These are phyloP conservation scores for Tadarida brasiliensis DNA, from an alignment of 2,797 vertebrate species.

Conservation along the genomic window DNA sequence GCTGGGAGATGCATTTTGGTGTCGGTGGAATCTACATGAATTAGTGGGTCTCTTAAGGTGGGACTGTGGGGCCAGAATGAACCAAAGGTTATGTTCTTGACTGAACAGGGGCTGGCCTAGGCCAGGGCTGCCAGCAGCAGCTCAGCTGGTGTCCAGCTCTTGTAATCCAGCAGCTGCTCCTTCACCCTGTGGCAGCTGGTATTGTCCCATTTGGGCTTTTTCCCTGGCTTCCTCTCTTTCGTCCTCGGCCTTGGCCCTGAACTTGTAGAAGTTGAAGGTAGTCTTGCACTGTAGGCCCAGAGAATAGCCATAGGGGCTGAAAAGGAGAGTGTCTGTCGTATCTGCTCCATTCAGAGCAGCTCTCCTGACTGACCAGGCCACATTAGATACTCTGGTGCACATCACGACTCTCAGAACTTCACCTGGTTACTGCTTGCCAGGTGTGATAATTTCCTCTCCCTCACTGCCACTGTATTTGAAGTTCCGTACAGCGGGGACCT, in stretches of 20 bases:
- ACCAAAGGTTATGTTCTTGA: background rate
- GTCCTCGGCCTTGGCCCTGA: background rate
- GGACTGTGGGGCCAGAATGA: background rate
- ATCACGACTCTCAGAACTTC: background rate
- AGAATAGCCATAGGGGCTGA: background rate
- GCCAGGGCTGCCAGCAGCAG: background rate
- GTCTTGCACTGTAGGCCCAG: background rate
- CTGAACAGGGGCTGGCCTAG: background rate
- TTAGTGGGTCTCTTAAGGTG: background rate
- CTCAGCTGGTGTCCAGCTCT: background rate
- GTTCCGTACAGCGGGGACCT: background rate
- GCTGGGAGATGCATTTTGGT: background rate
- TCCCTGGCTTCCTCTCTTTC: background rate
- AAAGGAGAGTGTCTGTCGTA: background rate
- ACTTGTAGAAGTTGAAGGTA: background rate
- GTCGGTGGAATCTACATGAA: conserved; percentile 20
- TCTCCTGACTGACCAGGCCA: background rate
- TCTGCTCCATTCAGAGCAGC: background rate
- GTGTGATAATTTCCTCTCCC: background rate
- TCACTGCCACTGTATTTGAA: background rate
- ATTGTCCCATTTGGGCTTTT: background rate
- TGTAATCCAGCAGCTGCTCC: background rate
- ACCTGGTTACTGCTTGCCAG: background rate
- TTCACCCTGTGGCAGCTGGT: background rate
- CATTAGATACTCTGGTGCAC: background rate